Conservation (phyloP, 2,113 vertebrate genomes). For the Albula glossodonta region DNA sequence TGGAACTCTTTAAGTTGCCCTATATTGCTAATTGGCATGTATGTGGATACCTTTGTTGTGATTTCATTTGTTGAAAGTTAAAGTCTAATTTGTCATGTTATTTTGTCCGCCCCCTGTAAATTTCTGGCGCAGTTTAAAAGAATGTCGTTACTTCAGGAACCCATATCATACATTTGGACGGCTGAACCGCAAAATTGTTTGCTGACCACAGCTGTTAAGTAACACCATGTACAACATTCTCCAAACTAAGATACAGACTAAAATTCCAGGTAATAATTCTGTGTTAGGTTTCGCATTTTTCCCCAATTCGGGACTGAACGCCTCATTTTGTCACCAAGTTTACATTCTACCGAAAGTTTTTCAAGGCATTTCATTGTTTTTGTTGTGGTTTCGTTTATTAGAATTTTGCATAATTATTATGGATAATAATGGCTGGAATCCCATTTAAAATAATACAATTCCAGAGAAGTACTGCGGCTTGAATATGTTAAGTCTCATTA, state of each 20-base stretch:
- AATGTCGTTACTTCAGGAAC: too few species aligned
- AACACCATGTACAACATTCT: not conserved
- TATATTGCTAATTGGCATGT: too few species aligned
- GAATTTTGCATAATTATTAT: not conserved
- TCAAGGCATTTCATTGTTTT: not conserved
- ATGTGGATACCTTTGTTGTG: too few species aligned
- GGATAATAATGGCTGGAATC: not conserved
- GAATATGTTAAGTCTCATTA: constrained; percentile 34
- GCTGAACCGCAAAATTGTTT: not conserved
- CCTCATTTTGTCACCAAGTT: not conserved
- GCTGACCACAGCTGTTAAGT: not conserved
- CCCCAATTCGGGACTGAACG: not conserved
- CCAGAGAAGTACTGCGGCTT: constrained; percentile 10
- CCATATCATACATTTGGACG: too few species aligned
- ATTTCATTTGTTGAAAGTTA: too few species aligned
- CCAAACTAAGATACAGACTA: not conserved
- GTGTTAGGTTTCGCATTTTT: not conserved
- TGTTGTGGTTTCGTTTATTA: constrained; percentile 32
- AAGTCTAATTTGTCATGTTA: too few species aligned
- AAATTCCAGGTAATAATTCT: not conserved
- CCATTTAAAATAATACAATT: not conserved
- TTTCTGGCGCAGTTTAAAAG: too few species aligned
- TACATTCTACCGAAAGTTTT: not conserved
- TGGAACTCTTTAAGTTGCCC: too few species aligned
- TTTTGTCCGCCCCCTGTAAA: not conserved